A percentile compares a stretch with the other conserved stretches of the same genome.
These are phyloP conservation scores for Salvelinus fontinalis DNA, from an alignment of 2,113 vertebrate genomes.

Conservation along the genomic window DNA sequence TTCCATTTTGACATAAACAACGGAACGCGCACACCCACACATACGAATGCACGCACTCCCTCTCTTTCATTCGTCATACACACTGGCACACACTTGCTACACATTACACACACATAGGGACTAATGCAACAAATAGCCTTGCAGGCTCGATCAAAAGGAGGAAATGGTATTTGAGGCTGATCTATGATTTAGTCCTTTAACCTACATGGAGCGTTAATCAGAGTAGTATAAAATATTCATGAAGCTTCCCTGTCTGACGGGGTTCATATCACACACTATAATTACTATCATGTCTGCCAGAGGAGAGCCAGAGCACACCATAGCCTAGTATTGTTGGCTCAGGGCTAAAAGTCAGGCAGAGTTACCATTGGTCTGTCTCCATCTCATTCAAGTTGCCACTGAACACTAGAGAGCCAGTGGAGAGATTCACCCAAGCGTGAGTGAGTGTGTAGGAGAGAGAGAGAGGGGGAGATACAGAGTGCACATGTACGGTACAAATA, in stretches of 20 bases:
- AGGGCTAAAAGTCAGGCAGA: constrained; percentile 8
- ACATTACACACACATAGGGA: background rate
- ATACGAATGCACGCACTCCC: constrained; percentile 3
- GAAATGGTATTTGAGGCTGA: background rate
- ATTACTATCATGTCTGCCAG: constrained; percentile 15
- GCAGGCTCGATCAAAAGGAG: background rate
- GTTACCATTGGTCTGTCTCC: background rate
- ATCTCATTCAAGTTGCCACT: constrained; percentile 27
- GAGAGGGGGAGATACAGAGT: background rate
- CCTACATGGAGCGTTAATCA: constrained; percentile 7
- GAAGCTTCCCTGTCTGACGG: constrained; percentile 1
- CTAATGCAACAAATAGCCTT: background rate
- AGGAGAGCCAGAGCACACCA: constrained; percentile 14
- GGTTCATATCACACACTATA: background rate
- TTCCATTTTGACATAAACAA: background rate
- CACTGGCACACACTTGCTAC: too few species aligned
- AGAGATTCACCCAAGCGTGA: background rate
- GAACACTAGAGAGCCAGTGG: background rate
- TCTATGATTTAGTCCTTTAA: constrained; percentile 17
- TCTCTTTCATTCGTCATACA: too few species aligned
- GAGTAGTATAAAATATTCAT: constrained; percentile 33
- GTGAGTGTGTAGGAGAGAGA: background rate
- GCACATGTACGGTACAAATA: background rate
- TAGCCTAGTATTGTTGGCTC: constrained; percentile 14
- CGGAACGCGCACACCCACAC: background rate